phyloP scores from a whole-genome alignment of 1,140 invertebrate genomes.

The Pogonus chalceus region DNA sequence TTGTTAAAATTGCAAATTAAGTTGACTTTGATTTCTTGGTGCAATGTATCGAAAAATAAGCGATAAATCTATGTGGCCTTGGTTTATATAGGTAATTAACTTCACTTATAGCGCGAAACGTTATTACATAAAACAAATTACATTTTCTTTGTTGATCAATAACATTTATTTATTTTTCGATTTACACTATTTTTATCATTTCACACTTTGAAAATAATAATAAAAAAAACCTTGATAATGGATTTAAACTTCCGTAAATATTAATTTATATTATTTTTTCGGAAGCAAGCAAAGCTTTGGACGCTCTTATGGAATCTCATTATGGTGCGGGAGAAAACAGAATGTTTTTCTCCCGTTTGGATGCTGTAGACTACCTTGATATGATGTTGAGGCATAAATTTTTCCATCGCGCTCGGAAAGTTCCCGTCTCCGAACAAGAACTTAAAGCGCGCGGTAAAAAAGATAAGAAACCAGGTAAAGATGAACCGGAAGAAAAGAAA shows the following conservation, averaged over 20 bases:
- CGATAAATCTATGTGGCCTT: no score
- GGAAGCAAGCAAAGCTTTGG: conserved; percentile 74
- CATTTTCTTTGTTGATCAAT: no score
- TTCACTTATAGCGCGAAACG: background rate
- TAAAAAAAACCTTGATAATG: no score
- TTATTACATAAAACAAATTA: background rate
- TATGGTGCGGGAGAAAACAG: conserved; percentile 72
- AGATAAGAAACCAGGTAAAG: conserved; percentile 43
- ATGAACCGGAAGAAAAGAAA: conserved; percentile 37
- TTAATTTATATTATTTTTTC: conserved; percentile 4
- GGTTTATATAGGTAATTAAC: background rate
- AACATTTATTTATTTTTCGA: background rate
- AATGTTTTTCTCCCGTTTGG: conserved; percentile 70
- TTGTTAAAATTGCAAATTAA: no score
- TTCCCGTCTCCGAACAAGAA: conserved; percentile 66
- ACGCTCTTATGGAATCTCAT: conserved; percentile 83
- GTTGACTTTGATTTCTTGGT: background rate
- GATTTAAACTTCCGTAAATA: no score
- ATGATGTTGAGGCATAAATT: conserved; percentile 84
- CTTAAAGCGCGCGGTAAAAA: conserved; percentile 57
- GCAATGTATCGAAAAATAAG: no score
- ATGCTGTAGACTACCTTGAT: conserved; percentile 72
- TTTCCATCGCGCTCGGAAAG: conserved; percentile 89
- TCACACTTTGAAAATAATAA: no score
- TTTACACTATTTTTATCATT: no score